A percentile compares a stretch with the other conserved stretches of the same genome.
Evolutionary conservation across 1,140 invertebrate genomes (phyloP).

Genomic region (Scylla paramamosain): DNA sequence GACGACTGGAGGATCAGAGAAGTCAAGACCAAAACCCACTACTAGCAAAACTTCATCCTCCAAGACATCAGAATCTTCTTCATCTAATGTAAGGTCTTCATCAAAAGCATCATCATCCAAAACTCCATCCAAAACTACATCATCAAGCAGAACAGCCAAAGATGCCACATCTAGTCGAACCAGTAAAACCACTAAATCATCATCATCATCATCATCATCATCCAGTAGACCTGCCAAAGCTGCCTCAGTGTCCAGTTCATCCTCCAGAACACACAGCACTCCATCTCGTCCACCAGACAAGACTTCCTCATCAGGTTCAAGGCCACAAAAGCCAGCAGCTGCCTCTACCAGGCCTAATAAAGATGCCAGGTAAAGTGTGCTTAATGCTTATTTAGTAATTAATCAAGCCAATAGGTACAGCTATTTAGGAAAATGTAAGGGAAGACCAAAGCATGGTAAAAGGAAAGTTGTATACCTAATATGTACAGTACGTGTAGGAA

Average conservation of each 20-base stretch:
- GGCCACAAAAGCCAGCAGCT: background rate
- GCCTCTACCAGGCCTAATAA: background rate
- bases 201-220: too few relatives aligned
- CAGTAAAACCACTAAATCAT: background rate
- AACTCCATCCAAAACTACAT: background rate
- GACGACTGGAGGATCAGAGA: slow-evolving; percentile 6
- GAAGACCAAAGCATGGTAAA: too few relatives aligned
- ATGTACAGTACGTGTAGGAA: too few relatives aligned
- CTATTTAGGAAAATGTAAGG: too few relatives aligned
- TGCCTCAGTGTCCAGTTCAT: background rate
- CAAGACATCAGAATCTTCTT: background rate
- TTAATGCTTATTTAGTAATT: background rate
- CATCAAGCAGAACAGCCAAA: background rate
- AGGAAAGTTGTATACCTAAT: background rate
- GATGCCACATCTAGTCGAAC: background rate
- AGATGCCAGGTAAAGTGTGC: background rate
- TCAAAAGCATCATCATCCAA: background rate
- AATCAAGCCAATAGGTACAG: background rate
- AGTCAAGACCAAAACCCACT: slow-evolving; percentile 31
- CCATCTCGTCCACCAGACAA: background rate
- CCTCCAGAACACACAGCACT: background rate
- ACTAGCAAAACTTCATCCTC: slow-evolving; percentile 6
- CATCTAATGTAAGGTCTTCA: slow-evolving; percentile 14
- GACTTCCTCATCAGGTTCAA: background rate
- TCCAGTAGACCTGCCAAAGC: background rate